These are phyloP conservation scores for Rhinoptilus africanus DNA, from an alignment of 2,113 vertebrate genomes.

Conservation along the genomic window DNA sequence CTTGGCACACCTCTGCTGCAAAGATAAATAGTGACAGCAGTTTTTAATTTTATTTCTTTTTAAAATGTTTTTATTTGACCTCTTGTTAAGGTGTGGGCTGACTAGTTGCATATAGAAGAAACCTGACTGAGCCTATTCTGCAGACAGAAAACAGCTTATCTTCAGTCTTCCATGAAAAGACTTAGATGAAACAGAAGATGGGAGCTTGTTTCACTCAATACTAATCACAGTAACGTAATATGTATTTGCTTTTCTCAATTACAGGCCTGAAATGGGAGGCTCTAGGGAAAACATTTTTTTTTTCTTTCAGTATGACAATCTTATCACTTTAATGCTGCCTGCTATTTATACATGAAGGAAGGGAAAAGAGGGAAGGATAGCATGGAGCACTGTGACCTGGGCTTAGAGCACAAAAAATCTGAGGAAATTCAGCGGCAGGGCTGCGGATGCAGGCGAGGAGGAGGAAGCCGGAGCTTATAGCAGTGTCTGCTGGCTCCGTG, in stretches of 20 bases:
- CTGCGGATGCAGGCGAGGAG: neutral
- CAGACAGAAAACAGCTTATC: constrained; percentile 16
- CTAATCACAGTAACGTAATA: constrained; percentile 39
- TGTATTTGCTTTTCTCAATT: constrained; percentile 51
- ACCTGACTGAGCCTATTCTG: neutral
- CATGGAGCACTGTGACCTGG: neutral
- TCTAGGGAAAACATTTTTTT: neutral
- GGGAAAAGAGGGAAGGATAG: neutral
- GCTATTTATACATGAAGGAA: neutral
- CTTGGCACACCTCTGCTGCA: neutral
- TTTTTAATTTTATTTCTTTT: neutral
- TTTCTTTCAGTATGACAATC: neutral
- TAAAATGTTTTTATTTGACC: neutral
- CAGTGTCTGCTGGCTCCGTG: neutral
- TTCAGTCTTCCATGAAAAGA: constrained; percentile 2
- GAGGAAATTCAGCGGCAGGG: neutral
- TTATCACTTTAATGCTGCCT: constrained; percentile 35
- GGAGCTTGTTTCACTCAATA: constrained; percentile 32
- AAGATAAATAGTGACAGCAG: neutral
- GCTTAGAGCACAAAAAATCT: neutral
- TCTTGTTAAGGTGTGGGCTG: neutral
- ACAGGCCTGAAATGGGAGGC: neutral
- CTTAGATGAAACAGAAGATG: constrained; percentile 35
- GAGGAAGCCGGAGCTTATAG: neutral
- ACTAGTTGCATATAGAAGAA: neutral